phyloP scores from a whole-genome alignment of 2,113 vertebrate species.

The Anser cygnoides region DNA sequence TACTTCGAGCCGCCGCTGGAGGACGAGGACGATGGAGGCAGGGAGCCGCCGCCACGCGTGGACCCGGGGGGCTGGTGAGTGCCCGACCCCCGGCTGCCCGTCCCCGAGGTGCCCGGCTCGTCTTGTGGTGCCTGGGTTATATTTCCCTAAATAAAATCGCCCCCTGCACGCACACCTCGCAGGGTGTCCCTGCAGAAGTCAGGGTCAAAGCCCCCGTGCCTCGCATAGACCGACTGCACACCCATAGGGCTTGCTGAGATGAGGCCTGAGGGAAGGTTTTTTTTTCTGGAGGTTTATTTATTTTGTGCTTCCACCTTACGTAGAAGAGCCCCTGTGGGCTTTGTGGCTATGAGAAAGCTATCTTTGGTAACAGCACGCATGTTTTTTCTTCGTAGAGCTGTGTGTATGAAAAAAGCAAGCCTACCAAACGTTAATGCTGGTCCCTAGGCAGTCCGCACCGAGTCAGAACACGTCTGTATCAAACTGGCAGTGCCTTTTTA shows the following conservation, averaged over 20 bases:
- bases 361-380: not conserved
- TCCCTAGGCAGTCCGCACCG: not conserved
- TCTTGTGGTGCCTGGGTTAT: too few relatives aligned
- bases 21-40: not conserved
- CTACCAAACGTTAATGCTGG: not conserved
- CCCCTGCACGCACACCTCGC: fast-evolving
- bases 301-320: not conserved
- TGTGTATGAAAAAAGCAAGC: not conserved
- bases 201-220: not conserved
- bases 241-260: too few relatives aligned
- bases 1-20: constrained; percentile 68
- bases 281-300: not conserved
- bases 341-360: not conserved
- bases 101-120: too few relatives aligned
- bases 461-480: not conserved
- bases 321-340: not conserved
- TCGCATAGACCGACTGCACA: too few relatives aligned
- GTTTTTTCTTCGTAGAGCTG: not conserved
- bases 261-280: not conserved
- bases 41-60: not conserved
- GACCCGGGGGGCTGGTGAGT: constrained; percentile 50
- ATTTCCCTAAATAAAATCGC: not conserved
- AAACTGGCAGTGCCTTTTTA: not conserved
- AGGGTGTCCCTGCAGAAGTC: not conserved
- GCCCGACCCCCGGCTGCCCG: too few relatives aligned